Evolutionary conservation across 2,797 vertebrate species (phyloP).

Genomic region (Leptatherina wallacei): DNA sequence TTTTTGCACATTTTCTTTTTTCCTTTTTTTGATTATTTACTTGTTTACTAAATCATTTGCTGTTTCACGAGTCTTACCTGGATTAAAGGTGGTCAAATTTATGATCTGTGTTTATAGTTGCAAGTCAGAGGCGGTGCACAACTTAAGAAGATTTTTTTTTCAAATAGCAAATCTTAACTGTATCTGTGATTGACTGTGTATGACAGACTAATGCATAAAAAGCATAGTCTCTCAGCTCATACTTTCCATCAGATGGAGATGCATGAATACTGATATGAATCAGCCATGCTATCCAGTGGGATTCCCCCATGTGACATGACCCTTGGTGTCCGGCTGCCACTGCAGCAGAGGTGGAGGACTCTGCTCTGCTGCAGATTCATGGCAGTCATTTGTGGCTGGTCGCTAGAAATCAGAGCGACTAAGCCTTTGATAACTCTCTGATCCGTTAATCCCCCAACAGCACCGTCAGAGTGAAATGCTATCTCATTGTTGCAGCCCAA

Average conservation of each 20-base stretch:
- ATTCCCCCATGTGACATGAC: constrained; percentile 13
- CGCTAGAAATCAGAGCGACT: constrained; percentile 75
- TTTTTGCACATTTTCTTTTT: neutral
- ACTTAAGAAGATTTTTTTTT: neutral
- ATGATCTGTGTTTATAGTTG: neutral
- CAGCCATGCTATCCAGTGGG: constrained; percentile 17
- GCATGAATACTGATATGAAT: constrained; percentile 16
- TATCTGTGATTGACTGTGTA: no score
- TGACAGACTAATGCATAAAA: neutral
- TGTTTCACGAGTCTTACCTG: neutral
- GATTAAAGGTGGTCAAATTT: neutral
- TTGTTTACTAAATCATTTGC: neutral
- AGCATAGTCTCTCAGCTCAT: neutral
- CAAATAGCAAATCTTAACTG: no score
- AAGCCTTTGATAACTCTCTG: constrained; percentile 84
- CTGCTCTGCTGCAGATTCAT: constrained; percentile 57
- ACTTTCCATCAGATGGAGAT: constrained; percentile 12
- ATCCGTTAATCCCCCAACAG: constrained; percentile 81
- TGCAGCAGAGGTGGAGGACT: constrained; percentile 17
- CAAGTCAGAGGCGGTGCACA: no score
- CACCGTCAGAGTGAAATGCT: constrained; percentile 79
- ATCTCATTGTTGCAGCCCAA: constrained; percentile 78
- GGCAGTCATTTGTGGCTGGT: constrained; percentile 64
- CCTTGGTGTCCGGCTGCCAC: constrained; percentile 38
- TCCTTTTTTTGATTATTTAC: neutral